These are phyloP conservation scores for Tribolium castaneum DNA, from an alignment of 1,140 invertebrate genomes.

Conservation along the genomic window DNA sequence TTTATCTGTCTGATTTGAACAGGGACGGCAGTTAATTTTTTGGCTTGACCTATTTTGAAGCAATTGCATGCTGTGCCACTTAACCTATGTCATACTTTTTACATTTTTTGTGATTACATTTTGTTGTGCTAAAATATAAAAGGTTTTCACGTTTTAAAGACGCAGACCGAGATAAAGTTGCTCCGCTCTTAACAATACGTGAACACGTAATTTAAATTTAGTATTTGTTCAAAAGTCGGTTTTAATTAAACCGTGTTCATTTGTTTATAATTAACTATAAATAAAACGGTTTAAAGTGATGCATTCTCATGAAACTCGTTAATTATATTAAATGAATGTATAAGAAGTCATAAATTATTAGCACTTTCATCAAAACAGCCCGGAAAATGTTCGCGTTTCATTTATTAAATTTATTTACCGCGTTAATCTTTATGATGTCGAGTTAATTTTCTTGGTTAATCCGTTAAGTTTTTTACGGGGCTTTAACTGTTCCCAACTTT, in stretches of 20 bases:
- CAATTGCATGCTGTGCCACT: constrained; percentile 3
- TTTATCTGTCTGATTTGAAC: not conserved
- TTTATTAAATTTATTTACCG: constrained; percentile 40
- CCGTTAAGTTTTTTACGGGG: constrained; percentile 14
- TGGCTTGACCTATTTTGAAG: constrained; percentile 19
- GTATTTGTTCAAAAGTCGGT: constrained; percentile 3
- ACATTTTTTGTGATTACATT: constrained; percentile 20
- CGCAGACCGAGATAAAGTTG: constrained; percentile 10
- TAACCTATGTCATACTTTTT: constrained; percentile 16
- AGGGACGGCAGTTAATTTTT: not conserved
- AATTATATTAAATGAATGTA: constrained; percentile 37
- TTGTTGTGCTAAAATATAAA: constrained; percentile 8
- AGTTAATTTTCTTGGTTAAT: constrained; percentile 37
- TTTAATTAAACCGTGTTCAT: constrained; percentile 14
- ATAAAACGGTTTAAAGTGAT: not conserved
- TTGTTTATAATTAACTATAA: constrained; percentile 7
- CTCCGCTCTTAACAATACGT: constrained; percentile 7
- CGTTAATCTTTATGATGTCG: constrained; percentile 36
- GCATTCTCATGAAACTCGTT: constrained; percentile 4
- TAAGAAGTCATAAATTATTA: constrained; percentile 42
- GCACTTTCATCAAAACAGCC: constrained; percentile 38
- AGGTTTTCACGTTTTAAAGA: not conserved
- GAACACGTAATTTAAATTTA: constrained; percentile 13
- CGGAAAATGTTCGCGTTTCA: constrained; percentile 27
- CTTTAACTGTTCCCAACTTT: constrained; percentile 13